Evolutionary conservation across 2,888 invertebrate species (phyloP), one percentile per base, ranked within the genome.

Genomic region (Hemithea aestivaria): DNA sequence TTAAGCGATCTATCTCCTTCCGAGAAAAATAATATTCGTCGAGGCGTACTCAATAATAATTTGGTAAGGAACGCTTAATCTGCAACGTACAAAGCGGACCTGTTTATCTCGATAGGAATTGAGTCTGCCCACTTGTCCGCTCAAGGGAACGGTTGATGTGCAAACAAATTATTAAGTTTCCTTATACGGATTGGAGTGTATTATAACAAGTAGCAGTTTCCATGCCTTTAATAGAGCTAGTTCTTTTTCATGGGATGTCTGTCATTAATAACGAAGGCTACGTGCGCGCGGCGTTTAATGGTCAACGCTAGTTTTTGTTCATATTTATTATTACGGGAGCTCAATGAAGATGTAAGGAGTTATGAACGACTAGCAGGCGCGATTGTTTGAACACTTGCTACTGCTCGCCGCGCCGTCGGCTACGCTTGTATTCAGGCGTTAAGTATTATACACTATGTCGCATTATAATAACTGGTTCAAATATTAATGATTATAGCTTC

Each of bases 1-100:
- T 71, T 69, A 71, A 79, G 66, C 76, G 76, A 84, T 85, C 80
- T 79, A 80, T 81, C 75, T 79, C 73, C 70, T 82, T 78, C 76
- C 57, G 62, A 75, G 79, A 82, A 81, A 79, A 78, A 77, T 75
- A 80, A 81, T 78, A 74, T 76, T 66, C 72, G 50, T 42, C 48
- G 61, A 64, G 55, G 56, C 61, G 62, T 53, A 62, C 63, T 69
- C 66, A 65, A 74, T 77, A 69, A 76, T 72, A 73, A 72, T 75
- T 78, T 69, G 50, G 63, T 53, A 68, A 57, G 58, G 65, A 59
- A 67, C 65, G 58, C 56, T 76, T 79, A 78, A 80, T 78, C 76
- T 80, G 66, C 58, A 63, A 62, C 62, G 61, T 62, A 53, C 62
- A 58, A 52, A 49, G 47, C 48, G 62, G 62, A 69, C 68, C 66